These are phyloP conservation scores for Aphelenchoides fujianensis DNA, from an alignment of 1,140 invertebrate genomes.

Conservation along the genomic window DNA sequence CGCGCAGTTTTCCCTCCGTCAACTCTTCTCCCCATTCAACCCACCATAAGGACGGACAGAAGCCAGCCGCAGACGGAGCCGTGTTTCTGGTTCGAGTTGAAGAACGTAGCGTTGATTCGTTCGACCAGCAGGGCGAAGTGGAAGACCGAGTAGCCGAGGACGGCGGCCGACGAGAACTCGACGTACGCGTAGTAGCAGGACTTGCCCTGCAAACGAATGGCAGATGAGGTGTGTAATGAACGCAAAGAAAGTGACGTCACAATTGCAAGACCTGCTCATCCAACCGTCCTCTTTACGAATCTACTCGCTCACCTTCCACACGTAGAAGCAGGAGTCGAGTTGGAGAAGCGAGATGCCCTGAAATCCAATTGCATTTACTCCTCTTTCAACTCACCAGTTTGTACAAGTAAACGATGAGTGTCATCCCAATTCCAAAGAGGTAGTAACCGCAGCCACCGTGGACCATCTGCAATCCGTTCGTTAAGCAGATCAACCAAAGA, in stretches of 20 bases:
- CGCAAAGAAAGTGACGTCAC: too few relatives aligned
- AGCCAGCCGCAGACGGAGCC: background rate
- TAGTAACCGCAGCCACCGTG: background rate
- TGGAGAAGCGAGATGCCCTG: background rate
- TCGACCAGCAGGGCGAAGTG: background rate
- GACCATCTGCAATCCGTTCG: background rate
- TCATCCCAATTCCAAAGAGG: background rate
- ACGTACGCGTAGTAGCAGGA: background rate
- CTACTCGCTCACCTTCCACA: background rate
- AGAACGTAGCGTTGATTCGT: background rate
- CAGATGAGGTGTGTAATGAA: too few relatives aligned
- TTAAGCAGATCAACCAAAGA: background rate
- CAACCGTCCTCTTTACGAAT: too few relatives aligned
- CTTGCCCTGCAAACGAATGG: too few relatives aligned
- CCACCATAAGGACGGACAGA: background rate
- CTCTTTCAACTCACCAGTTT: background rate
- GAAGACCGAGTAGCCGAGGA: background rate
- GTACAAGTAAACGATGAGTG: background rate
- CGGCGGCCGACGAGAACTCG: background rate
- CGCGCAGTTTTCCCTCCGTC: too few relatives aligned
- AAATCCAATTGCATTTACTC: background rate
- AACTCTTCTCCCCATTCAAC: too few relatives aligned
- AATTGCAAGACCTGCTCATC: too few relatives aligned
- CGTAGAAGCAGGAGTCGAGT: background rate
- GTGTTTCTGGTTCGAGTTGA: background rate